These are phyloP conservation scores for Megamerina dolium DNA, from an alignment of 2,888 invertebrate genomes.

Conservation along the genomic window DNA sequence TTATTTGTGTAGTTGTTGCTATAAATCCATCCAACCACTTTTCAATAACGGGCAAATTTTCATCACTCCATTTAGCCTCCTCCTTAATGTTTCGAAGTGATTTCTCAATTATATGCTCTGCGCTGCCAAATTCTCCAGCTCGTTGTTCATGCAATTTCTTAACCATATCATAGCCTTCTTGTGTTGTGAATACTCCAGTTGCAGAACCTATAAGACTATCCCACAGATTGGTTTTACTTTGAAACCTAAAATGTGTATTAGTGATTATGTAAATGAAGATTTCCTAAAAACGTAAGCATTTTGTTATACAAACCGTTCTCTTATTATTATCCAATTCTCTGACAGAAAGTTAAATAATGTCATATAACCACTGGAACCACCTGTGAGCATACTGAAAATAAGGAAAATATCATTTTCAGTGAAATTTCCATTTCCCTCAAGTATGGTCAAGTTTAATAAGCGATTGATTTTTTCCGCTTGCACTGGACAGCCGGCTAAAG, in stretches of 20 bases:
- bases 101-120: slow-evolving; percentile 67
- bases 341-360: slow-evolving; percentile 66
- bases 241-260: slow-evolving; percentile 55
- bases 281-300: not conserved
- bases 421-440: slow-evolving; percentile 66
- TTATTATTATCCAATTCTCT: slow-evolving; percentile 65
- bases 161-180: slow-evolving; percentile 66
- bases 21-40: slow-evolving; percentile 57
- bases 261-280: not conserved
- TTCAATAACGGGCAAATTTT: slow-evolving; percentile 68
- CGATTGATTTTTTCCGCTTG: slow-evolving; percentile 63
- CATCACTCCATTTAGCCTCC: slow-evolving; percentile 70
- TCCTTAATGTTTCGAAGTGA: slow-evolving; percentile 67
- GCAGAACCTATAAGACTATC: slow-evolving; percentile 68
- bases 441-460: slow-evolving; percentile 61
- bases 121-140: slow-evolving; percentile 65
- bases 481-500: slow-evolving; percentile 72
- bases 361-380: slow-evolving; percentile 65
- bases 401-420: slow-evolving; percentile 70
- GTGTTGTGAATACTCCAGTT: slow-evolving; percentile 68
- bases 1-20: not conserved
- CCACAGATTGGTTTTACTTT: slow-evolving; percentile 68
- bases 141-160: slow-evolving; percentile 59
- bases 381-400: slow-evolving; percentile 69
- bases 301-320: slow-evolving; percentile 55